Evolutionary conservation across 2,797 vertebrate genomes (phyloP).

Genomic region (Crenichthys baileyi): DNA sequence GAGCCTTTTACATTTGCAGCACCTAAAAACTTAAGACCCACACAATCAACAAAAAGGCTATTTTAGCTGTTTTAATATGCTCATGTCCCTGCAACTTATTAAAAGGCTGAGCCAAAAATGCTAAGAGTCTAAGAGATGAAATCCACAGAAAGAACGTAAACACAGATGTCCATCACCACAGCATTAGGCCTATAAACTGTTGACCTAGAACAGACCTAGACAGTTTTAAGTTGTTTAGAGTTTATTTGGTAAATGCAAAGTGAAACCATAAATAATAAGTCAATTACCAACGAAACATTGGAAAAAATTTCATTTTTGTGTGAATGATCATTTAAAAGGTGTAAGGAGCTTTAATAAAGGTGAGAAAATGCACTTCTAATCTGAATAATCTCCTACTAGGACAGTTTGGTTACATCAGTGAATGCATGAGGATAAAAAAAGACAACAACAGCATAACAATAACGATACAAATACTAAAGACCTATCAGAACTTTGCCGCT

Average conservation of each 20-base stretch:
- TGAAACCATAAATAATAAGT: background rate
- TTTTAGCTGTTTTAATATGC: conserved; percentile 46
- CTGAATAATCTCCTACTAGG: background rate
- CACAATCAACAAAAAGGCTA: background rate
- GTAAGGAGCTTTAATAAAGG: background rate
- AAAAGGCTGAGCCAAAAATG: conserved; percentile 26
- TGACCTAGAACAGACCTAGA: conserved; percentile 49
- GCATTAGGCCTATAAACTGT: conserved; percentile 28
- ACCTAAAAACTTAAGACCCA: too few relatives aligned
- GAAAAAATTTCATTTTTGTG: background rate
- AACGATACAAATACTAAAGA: too few relatives aligned
- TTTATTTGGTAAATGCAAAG: background rate
- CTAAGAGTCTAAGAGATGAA: conserved; percentile 28
- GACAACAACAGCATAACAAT: background rate
- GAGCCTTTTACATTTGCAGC: background rate
- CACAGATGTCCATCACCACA: conserved; percentile 17
- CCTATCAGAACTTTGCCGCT: too few relatives aligned
- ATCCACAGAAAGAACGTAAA: conserved; percentile 14
- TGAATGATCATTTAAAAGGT: background rate
- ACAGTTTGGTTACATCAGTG: too few relatives aligned
- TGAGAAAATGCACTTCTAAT: background rate
- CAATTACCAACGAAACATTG: background rate
- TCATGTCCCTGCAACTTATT: conserved; percentile 70
- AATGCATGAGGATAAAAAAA: too few relatives aligned
- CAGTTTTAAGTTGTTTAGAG: conserved; percentile 39